Evolutionary conservation across 2,888 invertebrate genomes (phyloP), one percentile per base, ranked within the genome.

Genomic region (Liposcelis brunnea): DNA sequence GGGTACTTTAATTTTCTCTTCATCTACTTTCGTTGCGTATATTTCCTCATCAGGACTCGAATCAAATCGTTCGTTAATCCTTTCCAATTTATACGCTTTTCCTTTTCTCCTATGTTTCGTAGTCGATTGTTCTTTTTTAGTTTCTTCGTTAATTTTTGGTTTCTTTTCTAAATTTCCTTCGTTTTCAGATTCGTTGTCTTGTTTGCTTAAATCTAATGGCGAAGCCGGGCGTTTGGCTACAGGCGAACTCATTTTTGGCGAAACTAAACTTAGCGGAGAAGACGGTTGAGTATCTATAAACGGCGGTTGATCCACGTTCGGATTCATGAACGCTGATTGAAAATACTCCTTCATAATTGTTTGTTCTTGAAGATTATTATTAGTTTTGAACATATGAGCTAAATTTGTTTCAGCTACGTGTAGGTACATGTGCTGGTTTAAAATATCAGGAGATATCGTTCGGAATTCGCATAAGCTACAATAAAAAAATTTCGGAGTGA

Each of bases 21-120:
- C 14, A n/a, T 38, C 44, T 36, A 38, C 42, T 33, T 45, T 18
- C 36, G 45, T 49, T 11, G 46, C 33, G 1, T 43, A 47, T 14
- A 48, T 45, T 2, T 45, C 40, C n/a, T 33, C 48, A 12, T n/a
- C 35, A 21, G 32, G 14, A 7, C 16, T 35, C 6, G 16, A 35
- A 15, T 35, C 35, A 7, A 35, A 15, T 14, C 14, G 15, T 35
- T 35, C 35, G 2, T 67, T 64, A 1, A 71, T 67, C 19, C 72
- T 70, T 51, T 89, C 85, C 44, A 91, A 63, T 55, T 86, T 87
- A 55, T 78, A 78, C 0, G 90, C 86, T 43, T 79, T 79, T 0
- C 89, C 89, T 63, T 93, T 94, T 53, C 93, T 76, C 16, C 89
- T 70, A 53, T 74, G 74, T 54, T 75, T 76, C 40, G 53, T 56